These are phyloP conservation scores for Thera obeliscata DNA, from an alignment of 2,888 invertebrate genomes.

Conservation along the genomic window DNA sequence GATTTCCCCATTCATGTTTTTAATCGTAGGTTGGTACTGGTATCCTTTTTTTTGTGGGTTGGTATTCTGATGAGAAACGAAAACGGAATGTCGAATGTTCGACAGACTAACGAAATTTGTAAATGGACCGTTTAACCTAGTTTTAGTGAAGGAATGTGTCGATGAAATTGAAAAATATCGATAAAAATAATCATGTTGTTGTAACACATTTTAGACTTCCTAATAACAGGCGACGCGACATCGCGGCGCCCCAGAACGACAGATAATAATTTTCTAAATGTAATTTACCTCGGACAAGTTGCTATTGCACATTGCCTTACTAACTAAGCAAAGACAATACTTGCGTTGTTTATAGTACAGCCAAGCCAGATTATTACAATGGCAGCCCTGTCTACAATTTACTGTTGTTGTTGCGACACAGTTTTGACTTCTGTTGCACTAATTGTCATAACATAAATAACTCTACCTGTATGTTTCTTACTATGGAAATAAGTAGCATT, in stretches of 20 bases:
- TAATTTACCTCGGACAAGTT: slow-evolving; percentile 43
- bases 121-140: background rate
- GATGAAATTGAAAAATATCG: background rate
- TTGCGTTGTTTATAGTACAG: slow-evolving; percentile 51
- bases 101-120: background rate
- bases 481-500: too few species aligned
- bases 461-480: too few species aligned
- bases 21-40: too few species aligned
- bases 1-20: too few species aligned
- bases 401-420: slow-evolving; percentile 25
- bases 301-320: slow-evolving; percentile 42
- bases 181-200: background rate
- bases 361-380: slow-evolving; percentile 49
- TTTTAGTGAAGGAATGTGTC: background rate
- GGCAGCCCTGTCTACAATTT: slow-evolving; percentile 38
- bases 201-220: background rate
- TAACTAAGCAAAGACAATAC: slow-evolving; percentile 50
- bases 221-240: background rate
- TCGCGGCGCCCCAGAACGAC: background rate
- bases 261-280: slow-evolving; percentile 1
- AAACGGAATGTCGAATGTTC: too few species aligned
- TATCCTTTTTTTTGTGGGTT: too few species aligned
- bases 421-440: slow-evolving; percentile 24
- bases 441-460: slow-evolving; percentile 20
- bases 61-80: too few species aligned